These are phyloP conservation scores for Dolichotis patagonum DNA, from an alignment of 2,113 vertebrate species.

Conservation along the genomic window DNA sequence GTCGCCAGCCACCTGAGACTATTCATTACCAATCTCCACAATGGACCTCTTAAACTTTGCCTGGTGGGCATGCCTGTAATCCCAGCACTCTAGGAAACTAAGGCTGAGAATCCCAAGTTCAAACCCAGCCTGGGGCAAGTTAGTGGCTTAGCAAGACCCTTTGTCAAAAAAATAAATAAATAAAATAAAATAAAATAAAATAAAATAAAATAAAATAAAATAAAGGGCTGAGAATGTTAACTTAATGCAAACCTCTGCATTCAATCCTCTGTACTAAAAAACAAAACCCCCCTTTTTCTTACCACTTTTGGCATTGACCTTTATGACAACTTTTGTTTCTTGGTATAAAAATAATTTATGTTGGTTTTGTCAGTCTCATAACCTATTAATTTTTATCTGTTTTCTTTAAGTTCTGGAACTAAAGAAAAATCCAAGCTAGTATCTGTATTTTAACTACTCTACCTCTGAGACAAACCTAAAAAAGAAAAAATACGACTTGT, in stretches of 20 bases:
- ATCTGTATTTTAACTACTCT: constrained; percentile 21
- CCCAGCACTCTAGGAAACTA: background rate
- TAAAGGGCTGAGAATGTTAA: background rate
- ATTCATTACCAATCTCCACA: background rate
- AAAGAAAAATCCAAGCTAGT: background rate
- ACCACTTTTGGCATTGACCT: background rate
- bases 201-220: background rate
- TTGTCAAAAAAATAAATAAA: background rate
- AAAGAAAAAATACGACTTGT: background rate
- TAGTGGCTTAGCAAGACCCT: background rate
- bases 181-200: too few relatives aligned
- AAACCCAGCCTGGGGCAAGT: background rate
- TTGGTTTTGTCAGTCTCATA: background rate
- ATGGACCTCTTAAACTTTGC: background rate
- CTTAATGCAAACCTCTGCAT: background rate
- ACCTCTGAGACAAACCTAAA: background rate
- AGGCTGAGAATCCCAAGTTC: background rate
- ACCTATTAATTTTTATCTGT: constrained; percentile 33
- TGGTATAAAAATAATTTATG: background rate
- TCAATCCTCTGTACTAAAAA: background rate
- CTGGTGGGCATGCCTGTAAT: background rate
- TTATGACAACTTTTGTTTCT: background rate
- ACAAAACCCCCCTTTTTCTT: background rate
- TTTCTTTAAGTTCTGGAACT: constrained; percentile 32
- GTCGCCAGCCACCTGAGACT: background rate